phyloP scores from a whole-genome alignment of 2,888 invertebrate genomes.

The Pyrocoelia pectoralis region DNA sequence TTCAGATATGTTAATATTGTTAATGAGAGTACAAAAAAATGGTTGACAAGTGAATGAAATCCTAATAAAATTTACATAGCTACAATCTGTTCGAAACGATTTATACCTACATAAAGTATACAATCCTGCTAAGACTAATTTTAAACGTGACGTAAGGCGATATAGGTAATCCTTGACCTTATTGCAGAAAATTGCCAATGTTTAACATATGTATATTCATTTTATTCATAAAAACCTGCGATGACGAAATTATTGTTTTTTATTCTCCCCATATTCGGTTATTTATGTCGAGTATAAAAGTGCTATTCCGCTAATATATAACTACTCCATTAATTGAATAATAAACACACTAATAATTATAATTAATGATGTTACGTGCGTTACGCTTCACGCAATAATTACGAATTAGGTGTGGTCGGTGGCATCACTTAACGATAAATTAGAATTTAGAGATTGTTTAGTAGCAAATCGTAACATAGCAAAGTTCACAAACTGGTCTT shows the following conservation, averaged over 20 bases:
- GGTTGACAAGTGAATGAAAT: neutral
- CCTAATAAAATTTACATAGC: neutral
- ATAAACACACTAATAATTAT: constrained; percentile 2
- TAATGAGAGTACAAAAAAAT: neutral
- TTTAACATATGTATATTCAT: no score
- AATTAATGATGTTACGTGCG: constrained; percentile 6
- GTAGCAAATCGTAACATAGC: neutral
- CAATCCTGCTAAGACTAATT: neutral
- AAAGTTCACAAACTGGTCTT: neutral
- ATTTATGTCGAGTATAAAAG: no score
- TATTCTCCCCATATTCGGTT: neutral
- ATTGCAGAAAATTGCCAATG: constrained; percentile 19
- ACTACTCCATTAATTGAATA: constrained; percentile 2
- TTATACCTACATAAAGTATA: neutral
- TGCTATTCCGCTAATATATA: no score
- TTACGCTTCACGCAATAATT: neutral
- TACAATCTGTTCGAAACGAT: neutral
- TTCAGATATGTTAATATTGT: no score
- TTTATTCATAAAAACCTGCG: no score
- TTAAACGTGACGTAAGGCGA: neutral
- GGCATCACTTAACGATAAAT: neutral
- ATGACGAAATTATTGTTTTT: no score
- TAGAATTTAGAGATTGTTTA: neutral
- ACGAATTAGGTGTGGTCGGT: neutral
- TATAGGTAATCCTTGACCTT: constrained; percentile 22